Conservation (phyloP, 2,888 invertebrate genomes). For the Hoplodrina blanda region DNA sequence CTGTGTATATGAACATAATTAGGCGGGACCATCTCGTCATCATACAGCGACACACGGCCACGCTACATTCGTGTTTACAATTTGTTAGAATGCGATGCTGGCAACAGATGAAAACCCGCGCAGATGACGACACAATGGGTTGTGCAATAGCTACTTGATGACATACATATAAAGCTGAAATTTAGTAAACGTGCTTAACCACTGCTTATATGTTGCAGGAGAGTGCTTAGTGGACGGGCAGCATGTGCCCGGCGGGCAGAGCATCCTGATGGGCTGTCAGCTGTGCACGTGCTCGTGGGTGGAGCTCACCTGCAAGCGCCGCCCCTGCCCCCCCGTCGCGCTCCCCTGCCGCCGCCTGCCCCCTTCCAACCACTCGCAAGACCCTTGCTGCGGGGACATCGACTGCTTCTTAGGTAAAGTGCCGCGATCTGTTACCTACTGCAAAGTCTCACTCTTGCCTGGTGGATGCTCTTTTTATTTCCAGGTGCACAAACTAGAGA, state of each 20-base stretch:
- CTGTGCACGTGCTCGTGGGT: slow-evolving; percentile 82
- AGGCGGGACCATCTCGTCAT: too few species aligned
- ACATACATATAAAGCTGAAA: too few species aligned
- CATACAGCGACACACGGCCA: too few species aligned
- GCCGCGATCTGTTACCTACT: not conserved
- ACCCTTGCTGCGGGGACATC: slow-evolving; percentile 82
- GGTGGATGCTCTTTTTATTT: not conserved
- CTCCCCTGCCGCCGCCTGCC: slow-evolving; percentile 64
- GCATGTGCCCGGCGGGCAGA: slow-evolving; percentile 76
- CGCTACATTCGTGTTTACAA: too few species aligned
- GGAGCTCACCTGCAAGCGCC: slow-evolving; percentile 76
- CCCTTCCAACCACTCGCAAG: slow-evolving; percentile 51
- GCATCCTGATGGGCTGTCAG: slow-evolving; percentile 76
- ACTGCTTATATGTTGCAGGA: slow-evolving; percentile 59
- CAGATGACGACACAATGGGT: too few species aligned
- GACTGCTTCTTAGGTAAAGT: slow-evolving; percentile 76
- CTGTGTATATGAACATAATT: too few species aligned
- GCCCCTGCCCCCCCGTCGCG: slow-evolving; percentile 70
- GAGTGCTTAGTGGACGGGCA: slow-evolving; percentile 81
- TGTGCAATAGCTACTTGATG: too few species aligned
- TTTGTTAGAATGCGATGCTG: too few species aligned
- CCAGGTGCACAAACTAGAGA: not conserved
- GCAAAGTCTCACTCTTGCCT: not conserved
- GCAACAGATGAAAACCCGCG: too few species aligned
- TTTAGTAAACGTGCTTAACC: too few species aligned